Conservation (phyloP, 2,113 vertebrate genomes). For the Melanerpes formicivorus region DNA sequence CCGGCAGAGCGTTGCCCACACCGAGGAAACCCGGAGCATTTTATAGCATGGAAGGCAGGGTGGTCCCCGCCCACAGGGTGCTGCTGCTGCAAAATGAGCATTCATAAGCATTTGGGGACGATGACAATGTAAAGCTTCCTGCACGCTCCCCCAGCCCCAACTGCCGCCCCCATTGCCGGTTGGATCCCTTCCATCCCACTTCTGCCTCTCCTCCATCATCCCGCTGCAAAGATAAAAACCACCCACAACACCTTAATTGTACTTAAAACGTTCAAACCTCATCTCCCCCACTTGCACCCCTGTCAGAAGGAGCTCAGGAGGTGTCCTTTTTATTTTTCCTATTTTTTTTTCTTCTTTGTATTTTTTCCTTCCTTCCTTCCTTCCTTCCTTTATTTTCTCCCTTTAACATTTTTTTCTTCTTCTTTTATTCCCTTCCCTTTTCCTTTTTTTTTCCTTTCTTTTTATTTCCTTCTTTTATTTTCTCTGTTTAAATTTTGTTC, state of each 20-base stretch:
- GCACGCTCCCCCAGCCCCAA: neutral
- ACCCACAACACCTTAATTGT: neutral
- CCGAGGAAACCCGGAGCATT: slow-evolving; percentile 4
- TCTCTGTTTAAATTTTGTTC: too few relatives aligned
- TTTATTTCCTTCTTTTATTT: too few relatives aligned
- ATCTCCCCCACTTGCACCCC: neutral
- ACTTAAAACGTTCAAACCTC: slow-evolving; percentile 17
- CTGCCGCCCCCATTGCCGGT: neutral
- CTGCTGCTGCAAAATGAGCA: slow-evolving; percentile 25
- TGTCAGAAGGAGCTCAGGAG: neutral
- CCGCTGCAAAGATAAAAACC: neutral
- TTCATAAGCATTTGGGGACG: slow-evolving; percentile 25
- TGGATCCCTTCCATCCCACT: neutral
- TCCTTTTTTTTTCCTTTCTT: too few relatives aligned
- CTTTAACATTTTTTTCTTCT: too few relatives aligned
- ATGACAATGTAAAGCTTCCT: neutral
- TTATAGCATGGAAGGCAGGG: slow-evolving; percentile 51
- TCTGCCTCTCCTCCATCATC: neutral
- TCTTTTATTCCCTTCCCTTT: neutral
- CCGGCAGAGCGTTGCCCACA: neutral
- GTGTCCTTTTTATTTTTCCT: too few relatives aligned
- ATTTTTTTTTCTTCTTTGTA: too few relatives aligned
- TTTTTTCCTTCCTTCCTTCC: neutral
- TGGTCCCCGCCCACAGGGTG: slow-evolving; percentile 56
- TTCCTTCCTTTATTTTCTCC: neutral